These are phyloP conservation scores for Lipophrys pholis DNA, from an alignment of 2,113 vertebrate species.

Conservation along the genomic window DNA sequence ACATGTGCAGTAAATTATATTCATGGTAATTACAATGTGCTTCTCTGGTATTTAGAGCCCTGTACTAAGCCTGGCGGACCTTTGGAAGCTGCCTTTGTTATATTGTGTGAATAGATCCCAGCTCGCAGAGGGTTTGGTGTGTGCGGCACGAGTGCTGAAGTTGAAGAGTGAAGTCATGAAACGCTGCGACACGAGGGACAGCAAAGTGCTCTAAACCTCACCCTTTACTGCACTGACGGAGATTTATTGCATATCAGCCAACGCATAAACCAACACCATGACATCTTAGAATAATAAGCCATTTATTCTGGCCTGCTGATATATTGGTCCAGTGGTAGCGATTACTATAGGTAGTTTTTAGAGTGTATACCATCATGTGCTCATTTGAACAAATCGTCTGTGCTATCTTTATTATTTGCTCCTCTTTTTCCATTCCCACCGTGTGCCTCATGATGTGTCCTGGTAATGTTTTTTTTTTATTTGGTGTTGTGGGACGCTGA, in stretches of 20 bases:
- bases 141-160: too few species aligned
- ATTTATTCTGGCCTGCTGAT: conserved; percentile 7
- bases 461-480: conserved; percentile 32
- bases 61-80: conserved; percentile 44
- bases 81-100: conserved; percentile 68
- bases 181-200: not conserved
- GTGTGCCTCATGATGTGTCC: conserved; percentile 6
- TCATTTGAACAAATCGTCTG: conserved; percentile 49
- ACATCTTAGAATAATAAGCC: conserved; percentile 4
- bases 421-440: conserved; percentile 1
- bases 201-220: conserved; percentile 15
- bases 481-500: conserved; percentile 46
- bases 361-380: conserved; percentile 50
- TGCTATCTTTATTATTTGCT: conserved; percentile 50
- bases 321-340: conserved; percentile 18
- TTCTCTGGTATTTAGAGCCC: conserved; percentile 46
- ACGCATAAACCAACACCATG: conserved; percentile 38
- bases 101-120: conserved; percentile 30
- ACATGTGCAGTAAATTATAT: conserved; percentile 45
- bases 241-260: conserved; percentile 66
- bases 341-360: conserved; percentile 49
- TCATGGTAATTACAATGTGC: conserved; percentile 78
- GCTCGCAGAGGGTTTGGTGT: not conserved
- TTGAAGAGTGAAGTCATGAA: conserved; percentile 1
- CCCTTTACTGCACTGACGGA: conserved; percentile 51